Percentiles rank a stretch among this genome's conserved stretches.
Conservation (phyloP, 2,888 invertebrate species). For the Hermodice carunculata region DNA sequence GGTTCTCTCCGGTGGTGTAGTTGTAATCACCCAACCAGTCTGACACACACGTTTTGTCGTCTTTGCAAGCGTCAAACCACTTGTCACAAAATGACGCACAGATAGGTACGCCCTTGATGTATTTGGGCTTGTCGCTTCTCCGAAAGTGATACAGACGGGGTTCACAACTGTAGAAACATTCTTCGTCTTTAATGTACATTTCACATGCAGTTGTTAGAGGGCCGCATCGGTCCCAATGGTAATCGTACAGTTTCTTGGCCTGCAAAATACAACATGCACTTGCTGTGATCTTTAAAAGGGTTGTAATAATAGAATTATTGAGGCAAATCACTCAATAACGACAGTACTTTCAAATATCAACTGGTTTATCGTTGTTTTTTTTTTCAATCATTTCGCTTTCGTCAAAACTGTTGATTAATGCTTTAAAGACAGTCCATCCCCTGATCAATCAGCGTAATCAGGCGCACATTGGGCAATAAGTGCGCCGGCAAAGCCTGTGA, state of each 20-base stretch:
- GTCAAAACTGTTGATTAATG: no score
- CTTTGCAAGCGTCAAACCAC: slow-evolving; percentile 2
- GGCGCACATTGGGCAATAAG: no score
- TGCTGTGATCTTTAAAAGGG: no score
- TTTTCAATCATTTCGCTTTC: no score
- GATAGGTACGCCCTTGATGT: slow-evolving; percentile 1
- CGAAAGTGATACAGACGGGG: neutral
- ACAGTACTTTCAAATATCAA: no score
- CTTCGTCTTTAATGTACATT: slow-evolving; percentile 5
- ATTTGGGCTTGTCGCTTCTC: neutral
- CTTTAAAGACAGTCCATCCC: no score
- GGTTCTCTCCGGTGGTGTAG: neutral
- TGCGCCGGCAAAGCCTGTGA: no score
- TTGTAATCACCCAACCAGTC: slow-evolving; percentile 11
- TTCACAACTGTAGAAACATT: slow-evolving; percentile 14
- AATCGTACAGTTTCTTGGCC: slow-evolving; percentile 4
- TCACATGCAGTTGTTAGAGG: neutral
- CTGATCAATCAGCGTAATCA: no score
- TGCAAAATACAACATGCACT: no score
- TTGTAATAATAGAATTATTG: no score
- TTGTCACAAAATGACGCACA: slow-evolving; percentile 1
- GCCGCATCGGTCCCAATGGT: slow-evolving; percentile 11
- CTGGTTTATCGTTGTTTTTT: no score
- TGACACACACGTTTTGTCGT: slow-evolving; percentile 11
- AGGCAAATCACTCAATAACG: no score